These are phyloP conservation scores for Chunga burmeisteri DNA, from an alignment of 2,113 vertebrate species.

Conservation along the genomic window DNA sequence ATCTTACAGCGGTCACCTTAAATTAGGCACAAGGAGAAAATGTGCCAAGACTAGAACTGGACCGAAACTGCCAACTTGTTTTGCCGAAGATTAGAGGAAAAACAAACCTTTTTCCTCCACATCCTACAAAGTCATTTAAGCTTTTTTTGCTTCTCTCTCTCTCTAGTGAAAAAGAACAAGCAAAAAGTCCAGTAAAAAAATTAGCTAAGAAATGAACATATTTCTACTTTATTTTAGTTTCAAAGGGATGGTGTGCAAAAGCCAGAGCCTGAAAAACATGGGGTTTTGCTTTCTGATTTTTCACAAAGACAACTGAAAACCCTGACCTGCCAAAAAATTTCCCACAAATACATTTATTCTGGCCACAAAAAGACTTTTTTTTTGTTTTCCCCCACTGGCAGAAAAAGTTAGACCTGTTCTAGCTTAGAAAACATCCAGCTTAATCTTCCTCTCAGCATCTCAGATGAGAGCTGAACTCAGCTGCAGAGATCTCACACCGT, in stretches of 20 bases:
- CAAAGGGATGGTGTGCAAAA: fast-evolving
- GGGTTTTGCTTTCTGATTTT: neutral
- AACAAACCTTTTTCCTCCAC: neutral
- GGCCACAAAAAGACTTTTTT: neutral
- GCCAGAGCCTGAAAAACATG: neutral
- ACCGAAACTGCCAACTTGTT: neutral
- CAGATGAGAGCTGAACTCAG: neutral
- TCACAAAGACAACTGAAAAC: neutral
- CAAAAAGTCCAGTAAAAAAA: neutral
- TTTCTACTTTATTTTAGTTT: neutral
- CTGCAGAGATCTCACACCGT: neutral
- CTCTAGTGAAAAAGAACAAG: neutral
- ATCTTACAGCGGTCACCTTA: slow-evolving; percentile 45
- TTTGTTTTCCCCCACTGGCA: no score
- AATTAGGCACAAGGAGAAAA: slow-evolving; percentile 28
- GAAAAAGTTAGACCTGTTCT: neutral
- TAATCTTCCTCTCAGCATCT: neutral
- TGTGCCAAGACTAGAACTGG: slow-evolving; percentile 26
- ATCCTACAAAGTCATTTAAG: neutral
- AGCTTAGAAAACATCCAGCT: neutral
- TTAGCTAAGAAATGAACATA: neutral
- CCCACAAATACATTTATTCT: neutral
- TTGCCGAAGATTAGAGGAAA: slow-evolving; percentile 35
- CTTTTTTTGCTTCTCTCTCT: neutral
- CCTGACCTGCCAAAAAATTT: neutral